phyloP scores from a whole-genome alignment of 2,888 invertebrate species.

The Heliconius aoede region DNA sequence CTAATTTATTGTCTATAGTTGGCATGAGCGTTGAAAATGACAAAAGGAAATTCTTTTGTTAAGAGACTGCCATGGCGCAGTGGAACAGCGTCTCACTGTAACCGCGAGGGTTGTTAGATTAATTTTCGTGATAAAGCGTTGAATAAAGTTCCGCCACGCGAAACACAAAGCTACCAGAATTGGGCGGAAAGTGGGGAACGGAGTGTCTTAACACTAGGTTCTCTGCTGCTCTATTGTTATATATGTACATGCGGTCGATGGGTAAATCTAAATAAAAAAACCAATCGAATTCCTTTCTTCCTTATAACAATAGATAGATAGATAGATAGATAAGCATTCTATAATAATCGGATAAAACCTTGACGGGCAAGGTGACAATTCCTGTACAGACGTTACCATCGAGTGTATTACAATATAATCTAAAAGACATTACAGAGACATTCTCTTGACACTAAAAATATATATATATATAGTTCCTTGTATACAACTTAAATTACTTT shows the following conservation, averaged over 20 bases:
- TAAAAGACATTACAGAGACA: slow-evolving; percentile 24
- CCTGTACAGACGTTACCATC: neutral
- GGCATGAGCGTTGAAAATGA: neutral
- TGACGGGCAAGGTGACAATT: neutral
- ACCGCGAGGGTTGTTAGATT: neutral
- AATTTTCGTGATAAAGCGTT: neutral
- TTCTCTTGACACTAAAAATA: neutral
- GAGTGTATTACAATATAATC: slow-evolving; percentile 23
- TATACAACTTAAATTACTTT: neutral
- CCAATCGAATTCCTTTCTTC: neutral
- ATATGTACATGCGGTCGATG: neutral
- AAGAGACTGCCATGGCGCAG: too few relatives aligned
- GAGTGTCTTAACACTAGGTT: neutral
- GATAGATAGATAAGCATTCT: neutral
- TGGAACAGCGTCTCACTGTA: neutral
- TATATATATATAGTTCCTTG: neutral
- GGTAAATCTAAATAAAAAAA: neutral
- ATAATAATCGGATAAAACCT: neutral
- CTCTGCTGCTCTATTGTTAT: too few relatives aligned
- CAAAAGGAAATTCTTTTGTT: neutral
- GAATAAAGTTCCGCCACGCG: neutral
- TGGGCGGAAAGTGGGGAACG: neutral
- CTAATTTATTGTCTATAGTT: neutral
- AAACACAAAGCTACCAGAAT: too few relatives aligned
- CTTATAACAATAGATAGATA: neutral